These are phyloP conservation scores for Acanthosepion pharaonis DNA, from an alignment of 2,888 invertebrate genomes.

Conservation along the genomic window DNA sequence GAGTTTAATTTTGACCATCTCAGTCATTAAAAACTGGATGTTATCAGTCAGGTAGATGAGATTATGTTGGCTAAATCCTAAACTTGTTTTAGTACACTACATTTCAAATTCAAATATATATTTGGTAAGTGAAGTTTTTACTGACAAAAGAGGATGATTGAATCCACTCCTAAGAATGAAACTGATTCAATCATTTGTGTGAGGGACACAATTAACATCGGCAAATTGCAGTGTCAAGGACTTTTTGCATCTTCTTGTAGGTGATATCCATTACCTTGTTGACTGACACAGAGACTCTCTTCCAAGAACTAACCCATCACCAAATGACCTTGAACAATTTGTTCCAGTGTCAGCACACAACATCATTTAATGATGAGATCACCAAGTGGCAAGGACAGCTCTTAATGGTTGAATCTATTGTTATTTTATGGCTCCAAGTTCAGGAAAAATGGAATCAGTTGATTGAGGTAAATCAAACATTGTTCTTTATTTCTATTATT, in stretches of 20 bases:
- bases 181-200: no score
- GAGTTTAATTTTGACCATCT: no score
- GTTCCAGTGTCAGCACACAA: conserved; percentile 73
- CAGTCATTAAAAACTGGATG: no score
- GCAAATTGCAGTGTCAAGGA: neutral
- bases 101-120: no score
- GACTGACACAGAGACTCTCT: conserved; percentile 70
- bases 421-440: conserved; percentile 73
- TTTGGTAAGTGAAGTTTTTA: no score
- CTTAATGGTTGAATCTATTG: conserved; percentile 73
- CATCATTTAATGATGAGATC: conserved; percentile 74
- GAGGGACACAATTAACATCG: no score
- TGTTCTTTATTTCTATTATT: no score
- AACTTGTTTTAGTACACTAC: no score
- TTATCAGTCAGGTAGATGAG: no score
- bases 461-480: conserved; percentile 67
- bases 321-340: conserved; percentile 73
- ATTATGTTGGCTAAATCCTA: no score
- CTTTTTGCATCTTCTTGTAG: neutral
- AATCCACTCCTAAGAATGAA: no score
- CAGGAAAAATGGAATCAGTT: conserved; percentile 74
- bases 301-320: conserved; percentile 74
- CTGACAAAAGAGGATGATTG: no score
- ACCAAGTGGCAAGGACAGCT: conserved; percentile 74
- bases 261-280: conserved; percentile 56